Evolutionary conservation across 2,888 invertebrate genomes (phyloP).

Genomic region (Lepas anatifera): DNA sequence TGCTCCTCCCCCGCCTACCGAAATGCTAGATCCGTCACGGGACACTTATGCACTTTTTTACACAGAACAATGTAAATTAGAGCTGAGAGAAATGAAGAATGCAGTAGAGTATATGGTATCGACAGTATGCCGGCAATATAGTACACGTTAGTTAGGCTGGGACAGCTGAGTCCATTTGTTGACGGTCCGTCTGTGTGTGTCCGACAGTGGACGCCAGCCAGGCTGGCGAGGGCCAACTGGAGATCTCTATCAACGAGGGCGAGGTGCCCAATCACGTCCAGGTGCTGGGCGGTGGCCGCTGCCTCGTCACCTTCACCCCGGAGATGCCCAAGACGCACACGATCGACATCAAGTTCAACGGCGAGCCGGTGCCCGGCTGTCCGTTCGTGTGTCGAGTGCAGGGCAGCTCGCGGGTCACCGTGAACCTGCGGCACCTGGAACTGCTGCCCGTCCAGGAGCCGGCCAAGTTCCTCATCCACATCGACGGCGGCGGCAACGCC

Average conservation of each 20-base stretch:
- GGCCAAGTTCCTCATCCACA: conserved; percentile 64
- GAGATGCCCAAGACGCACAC: conserved; percentile 80
- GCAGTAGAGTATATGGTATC: no score
- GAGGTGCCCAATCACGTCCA: conserved; percentile 96
- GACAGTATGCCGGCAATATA: no score
- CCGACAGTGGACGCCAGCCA: conserved; percentile 88
- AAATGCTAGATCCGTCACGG: no score
- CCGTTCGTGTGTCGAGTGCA: conserved; percentile 78
- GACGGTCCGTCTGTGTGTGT: no score
- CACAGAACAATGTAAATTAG: no score
- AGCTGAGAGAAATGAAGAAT: no score
- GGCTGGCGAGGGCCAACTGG: conserved; percentile 97
- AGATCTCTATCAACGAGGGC: conserved; percentile 98
- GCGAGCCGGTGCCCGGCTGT: conserved; percentile 74
- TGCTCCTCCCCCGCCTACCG: no score
- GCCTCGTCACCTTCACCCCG: conserved; percentile 87
- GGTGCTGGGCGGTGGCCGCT: conserved; percentile 88
- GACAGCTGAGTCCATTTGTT: no score
- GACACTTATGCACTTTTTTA: no score
- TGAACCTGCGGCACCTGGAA: conserved; percentile 62
- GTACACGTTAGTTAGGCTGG: no score
- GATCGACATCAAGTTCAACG: conserved; percentile 92
- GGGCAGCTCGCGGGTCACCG: conserved; percentile 60
- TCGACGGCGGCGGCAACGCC: conserved; percentile 54
- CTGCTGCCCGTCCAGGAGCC: conserved; percentile 71